Base-by-base conservation (phyloP, 2,113 vertebrate species). In the Beaufortia kweichowensis region DNA sequence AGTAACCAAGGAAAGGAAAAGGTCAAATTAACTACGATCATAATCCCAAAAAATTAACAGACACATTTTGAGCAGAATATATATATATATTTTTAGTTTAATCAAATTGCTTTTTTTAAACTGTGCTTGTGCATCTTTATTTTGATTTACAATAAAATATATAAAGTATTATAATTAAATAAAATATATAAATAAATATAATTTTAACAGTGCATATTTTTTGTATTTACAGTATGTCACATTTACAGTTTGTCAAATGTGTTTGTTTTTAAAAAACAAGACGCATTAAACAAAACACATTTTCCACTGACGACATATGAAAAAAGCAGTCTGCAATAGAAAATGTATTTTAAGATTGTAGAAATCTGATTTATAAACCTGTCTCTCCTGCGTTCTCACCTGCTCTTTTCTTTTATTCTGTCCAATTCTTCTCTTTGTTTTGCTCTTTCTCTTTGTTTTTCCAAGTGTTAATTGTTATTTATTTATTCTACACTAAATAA, bases 401-500 rank as follows among this genome's bases (percentile, higher is more conserved):
- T 79, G 15, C 61, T 72, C 31, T 66, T 66, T 76, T 28, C 61
- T 48, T 48, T 79, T 41, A 28, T 39, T 78, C 41, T 39, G 39
- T 73, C 29, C 11, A 10, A 59, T 50, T 33, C 24, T 28, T 48
- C 21, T 21, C 74, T 53, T 6, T 43, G 6, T 53, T 21, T 53
- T 17, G 11, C 31, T 68, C 75, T 55, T 48, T 53, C 46, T 68
- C 55, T 70, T 23, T 64, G 62, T 57, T 29, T 76, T 64, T 67
- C 69, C 9, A 21, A 31, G 46, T 78, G 21, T 56, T 61, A 60
- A 69, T 75, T 66, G 57, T 55, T 69, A 75, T 75, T 75, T 48
- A 61, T 48, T 77, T 66, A 67, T 77, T 81, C 67, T 81, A 71
- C 70, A 63, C 57, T 77, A 72, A 81, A 81, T 72, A 28, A 48